Evolutionary conservation across 2,113 vertebrate species (phyloP).

Genomic region (Hypocryptadius cinnamomeus): DNA sequence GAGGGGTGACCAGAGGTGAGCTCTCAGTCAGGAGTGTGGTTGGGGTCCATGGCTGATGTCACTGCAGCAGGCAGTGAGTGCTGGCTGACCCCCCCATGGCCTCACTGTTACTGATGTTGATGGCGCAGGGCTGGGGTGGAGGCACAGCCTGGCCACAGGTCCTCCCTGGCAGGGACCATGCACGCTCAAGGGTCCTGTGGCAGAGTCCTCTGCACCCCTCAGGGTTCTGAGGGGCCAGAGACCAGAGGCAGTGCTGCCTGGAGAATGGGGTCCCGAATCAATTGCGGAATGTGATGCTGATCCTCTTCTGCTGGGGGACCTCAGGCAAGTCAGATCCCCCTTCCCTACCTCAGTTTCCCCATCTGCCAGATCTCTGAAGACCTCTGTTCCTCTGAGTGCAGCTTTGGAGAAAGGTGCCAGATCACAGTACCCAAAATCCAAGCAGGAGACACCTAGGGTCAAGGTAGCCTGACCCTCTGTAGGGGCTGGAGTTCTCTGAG

Average conservation of each 20-base stretch:
- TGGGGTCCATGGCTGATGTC: background rate
- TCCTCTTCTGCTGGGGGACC: background rate
- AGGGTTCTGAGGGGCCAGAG: background rate
- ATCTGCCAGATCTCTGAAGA: background rate
- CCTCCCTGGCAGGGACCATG: accelerated
- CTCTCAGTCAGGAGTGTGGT: background rate
- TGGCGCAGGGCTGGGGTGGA: background rate
- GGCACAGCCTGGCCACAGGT: background rate
- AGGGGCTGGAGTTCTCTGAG: background rate
- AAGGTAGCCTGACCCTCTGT: background rate
- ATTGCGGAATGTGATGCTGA: background rate
- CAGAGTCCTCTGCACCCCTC: too few relatives aligned
- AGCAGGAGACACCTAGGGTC: background rate
- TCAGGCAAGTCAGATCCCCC: background rate
- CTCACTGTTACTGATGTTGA: background rate
- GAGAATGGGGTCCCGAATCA: background rate
- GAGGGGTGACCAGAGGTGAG: background rate
- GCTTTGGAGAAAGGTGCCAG: background rate
- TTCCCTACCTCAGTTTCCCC: background rate
- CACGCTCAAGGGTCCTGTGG: background rate
- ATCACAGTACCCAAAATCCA: background rate
- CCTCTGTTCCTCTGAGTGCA: background rate
- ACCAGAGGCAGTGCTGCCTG: background rate
- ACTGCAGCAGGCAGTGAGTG: background rate
- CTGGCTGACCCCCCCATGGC: background rate